Percentiles rank a stretch among this genome's conserved stretches.
Evolutionary conservation across 2,888 invertebrate genomes (phyloP).

Genomic region (Escarpia spicata): DNA sequence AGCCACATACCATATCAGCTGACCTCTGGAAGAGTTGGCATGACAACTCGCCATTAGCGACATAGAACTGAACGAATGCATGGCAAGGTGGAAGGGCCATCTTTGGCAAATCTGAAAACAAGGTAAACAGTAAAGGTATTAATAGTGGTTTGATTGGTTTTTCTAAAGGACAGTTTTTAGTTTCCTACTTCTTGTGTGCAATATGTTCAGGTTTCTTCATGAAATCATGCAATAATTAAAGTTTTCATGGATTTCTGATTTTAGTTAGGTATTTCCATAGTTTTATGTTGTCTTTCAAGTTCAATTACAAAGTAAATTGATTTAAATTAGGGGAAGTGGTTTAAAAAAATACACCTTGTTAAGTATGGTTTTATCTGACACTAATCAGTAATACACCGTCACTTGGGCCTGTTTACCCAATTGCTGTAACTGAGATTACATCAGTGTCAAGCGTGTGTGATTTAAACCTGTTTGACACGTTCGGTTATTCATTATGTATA

Average conservation of each 20-base stretch:
- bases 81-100: conserved; percentile 99
- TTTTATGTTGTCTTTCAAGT: background rate
- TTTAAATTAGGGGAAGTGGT: background rate
- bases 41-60: conserved; percentile 79
- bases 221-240: too few relatives aligned
- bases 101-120: conserved; percentile 74
- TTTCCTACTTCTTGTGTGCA: background rate
- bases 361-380: background rate
- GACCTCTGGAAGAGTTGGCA: conserved; percentile 95
- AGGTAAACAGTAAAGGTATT: background rate
- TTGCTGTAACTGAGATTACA: too few relatives aligned
- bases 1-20: conserved; percentile 86
- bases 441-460: too few relatives aligned
- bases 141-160: background rate
- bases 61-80: conserved; percentile 93
- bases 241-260: too few relatives aligned
- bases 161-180: background rate
- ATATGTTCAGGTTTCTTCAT: background rate
- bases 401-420: too few relatives aligned
- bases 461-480: too few relatives aligned
- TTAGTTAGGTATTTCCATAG: background rate
- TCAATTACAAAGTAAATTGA: background rate
- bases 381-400: too few relatives aligned
- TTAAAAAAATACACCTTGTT: background rate
- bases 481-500: too few relatives aligned